phyloP scores from a whole-genome alignment of 2,113 vertebrate species.

The Origma solitaria region DNA sequence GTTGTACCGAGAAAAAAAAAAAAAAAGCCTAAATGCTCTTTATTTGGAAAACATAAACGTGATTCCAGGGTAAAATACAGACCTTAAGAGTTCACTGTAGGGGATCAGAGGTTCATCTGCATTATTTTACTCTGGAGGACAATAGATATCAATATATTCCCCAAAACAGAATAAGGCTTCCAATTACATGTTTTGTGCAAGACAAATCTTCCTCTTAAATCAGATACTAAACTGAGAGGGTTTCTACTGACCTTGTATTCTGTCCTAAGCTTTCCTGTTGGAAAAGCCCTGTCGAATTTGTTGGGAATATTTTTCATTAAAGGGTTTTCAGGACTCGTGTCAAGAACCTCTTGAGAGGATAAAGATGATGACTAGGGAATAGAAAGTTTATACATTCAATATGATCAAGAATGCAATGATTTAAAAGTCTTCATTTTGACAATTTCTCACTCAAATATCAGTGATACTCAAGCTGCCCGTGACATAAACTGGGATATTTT shows the following conservation, averaged over 20 bases:
- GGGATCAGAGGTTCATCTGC: background rate
- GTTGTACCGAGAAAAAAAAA: background rate
- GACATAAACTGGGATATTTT: background rate
- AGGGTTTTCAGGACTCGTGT: background rate
- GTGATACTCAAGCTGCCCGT: background rate
- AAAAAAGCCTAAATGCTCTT: background rate
- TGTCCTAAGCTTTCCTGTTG: background rate
- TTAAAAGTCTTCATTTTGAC: background rate
- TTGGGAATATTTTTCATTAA: background rate
- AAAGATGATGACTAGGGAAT: background rate
- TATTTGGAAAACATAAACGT: background rate
- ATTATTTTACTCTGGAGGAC: background rate
- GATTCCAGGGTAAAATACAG: background rate
- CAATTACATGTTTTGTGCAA: background rate
- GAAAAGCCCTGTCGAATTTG: background rate
- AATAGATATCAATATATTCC: background rate
- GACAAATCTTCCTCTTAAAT: background rate
- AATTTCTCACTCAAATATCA: background rate
- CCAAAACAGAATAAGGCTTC: background rate
- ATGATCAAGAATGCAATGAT: background rate
- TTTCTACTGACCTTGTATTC: background rate
- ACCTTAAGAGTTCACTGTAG: background rate
- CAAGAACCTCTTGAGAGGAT: background rate
- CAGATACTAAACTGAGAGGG: fast-evolving
- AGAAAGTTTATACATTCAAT: background rate